Base-by-base conservation (phyloP, 2,888 invertebrate genomes). In the Meiosimyza decipiens region DNA sequence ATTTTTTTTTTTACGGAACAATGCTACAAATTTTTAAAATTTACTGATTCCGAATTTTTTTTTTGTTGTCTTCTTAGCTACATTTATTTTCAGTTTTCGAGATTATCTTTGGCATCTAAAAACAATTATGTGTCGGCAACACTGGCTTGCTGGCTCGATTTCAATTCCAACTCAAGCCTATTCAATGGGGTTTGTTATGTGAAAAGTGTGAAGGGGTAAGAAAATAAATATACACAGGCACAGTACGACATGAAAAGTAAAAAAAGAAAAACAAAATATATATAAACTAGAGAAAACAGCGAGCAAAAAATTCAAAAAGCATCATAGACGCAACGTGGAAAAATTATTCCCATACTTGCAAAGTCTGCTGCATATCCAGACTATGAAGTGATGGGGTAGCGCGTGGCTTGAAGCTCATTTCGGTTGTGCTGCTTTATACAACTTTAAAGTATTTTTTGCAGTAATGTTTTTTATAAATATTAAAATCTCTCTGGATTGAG, bases 91-190 rank as follows among this genome's bases (percentile, higher is more conserved):
- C 3, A 28, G 28, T 4, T 0, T 28, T 28, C 28, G 28, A 28
- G 4, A 28, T 28, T 28, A 4, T 28, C 3, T 28, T 2, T 28
- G 28, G 4, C 28, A 28, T 28, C 28, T 28, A 28, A 28, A 28
- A 28, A 28, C 4, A 28, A 28, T 28, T 28, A 28, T 28, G 28
- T 3, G 28, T 28, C 4, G 28, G 28, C 28, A 28, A 28, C 28
- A 51, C 64, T 57, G 57, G 5, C 57, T 57, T 9, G 55, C 57
- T 62, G 40, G 47, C 66, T 69, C 49, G 59, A 69, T 69, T 69
- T 69, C 59, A 69, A 69, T 69, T 49, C 33, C 68, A 51, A 47
- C 33, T 59, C 68, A 49, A 28, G 59, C 68, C 12, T 51, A 49
- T 47, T 50, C 49, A 69, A 69, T 59, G 60, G 68, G 33, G 59